phyloP scores from a whole-genome alignment of 2,797 vertebrate species.

The Alauda arvensis region DNA sequence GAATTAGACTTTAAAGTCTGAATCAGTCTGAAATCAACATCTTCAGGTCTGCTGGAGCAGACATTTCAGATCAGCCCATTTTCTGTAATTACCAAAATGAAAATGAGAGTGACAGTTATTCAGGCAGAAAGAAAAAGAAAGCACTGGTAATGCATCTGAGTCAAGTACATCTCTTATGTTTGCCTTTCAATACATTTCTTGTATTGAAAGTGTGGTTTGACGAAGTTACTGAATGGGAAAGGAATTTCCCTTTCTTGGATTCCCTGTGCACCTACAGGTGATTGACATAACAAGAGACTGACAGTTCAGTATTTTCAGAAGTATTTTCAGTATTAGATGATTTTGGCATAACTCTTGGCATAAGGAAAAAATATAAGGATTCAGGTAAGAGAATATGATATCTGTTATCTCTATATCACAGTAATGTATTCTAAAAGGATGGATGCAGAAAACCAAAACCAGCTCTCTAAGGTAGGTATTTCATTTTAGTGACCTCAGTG shows the following conservation, averaged over 20 bases:
- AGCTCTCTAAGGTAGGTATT: not conserved
- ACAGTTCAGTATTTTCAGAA: not conserved
- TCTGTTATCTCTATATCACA: not conserved
- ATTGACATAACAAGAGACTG: not conserved
- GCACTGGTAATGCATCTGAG: not conserved
- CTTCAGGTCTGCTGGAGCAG: slow-evolving; percentile 20
- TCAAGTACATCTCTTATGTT: not conserved
- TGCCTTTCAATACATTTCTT: not conserved
- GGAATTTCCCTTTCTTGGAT: not conserved
- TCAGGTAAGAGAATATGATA: not conserved
- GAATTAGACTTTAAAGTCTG: slow-evolving; percentile 53
- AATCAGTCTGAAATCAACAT: slow-evolving; percentile 40
- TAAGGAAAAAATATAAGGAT: not conserved
- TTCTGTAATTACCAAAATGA: slow-evolving; percentile 23
- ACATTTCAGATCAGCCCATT: not conserved
- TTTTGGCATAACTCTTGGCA: not conserved
- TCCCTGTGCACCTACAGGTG: not conserved
- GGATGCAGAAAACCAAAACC: not conserved
- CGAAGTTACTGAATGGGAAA: not conserved
- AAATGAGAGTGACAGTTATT: slow-evolving; percentile 30
- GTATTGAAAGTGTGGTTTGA: not conserved
- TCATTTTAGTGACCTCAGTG: not conserved
- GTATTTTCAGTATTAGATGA: not conserved
- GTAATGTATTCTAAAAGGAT: not conserved
- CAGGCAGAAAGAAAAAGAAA: not conserved